Evolutionary conservation across 2,888 invertebrate genomes (phyloP).

Genomic region (Azorinus chamasolen): DNA sequence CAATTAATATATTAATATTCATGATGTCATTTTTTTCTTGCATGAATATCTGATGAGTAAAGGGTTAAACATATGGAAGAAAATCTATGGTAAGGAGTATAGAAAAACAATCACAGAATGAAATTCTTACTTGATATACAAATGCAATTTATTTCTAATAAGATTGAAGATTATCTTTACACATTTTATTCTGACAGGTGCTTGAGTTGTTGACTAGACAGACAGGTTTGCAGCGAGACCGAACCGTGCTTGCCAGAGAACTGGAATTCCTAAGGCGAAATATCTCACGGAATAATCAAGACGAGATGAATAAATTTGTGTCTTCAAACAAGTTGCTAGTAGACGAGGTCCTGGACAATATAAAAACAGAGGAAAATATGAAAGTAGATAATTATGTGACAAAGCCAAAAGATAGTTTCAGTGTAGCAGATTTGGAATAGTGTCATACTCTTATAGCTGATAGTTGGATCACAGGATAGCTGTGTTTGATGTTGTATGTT

Average conservation of each 20-base stretch:
- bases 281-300: conserved; percentile 71
- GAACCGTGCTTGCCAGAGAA: conserved; percentile 82
- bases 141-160: background rate
- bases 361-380: conserved; percentile 73
- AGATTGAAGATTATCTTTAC: background rate
- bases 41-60: no score
- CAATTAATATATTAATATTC: no score
- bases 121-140: no score
- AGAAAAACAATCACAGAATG: no score
- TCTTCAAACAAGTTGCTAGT: conserved; percentile 76
- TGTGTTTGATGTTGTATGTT: no score
- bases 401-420: conserved; percentile 22
- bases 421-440: no score
- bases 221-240: conserved; percentile 78
- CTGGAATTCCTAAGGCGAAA: conserved; percentile 83
- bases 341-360: conserved; percentile 78
- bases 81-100: no score
- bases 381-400: conserved; percentile 59
- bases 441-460: no score
- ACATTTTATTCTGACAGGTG: conserved; percentile 69
- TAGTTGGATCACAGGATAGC: no score
- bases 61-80: no score
- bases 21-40: no score
- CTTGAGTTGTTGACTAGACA: conserved; percentile 80
- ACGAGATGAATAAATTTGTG: conserved; percentile 72